phyloP scores from a whole-genome alignment of 2,113 vertebrate species.

The Saimiri boliviensis region DNA sequence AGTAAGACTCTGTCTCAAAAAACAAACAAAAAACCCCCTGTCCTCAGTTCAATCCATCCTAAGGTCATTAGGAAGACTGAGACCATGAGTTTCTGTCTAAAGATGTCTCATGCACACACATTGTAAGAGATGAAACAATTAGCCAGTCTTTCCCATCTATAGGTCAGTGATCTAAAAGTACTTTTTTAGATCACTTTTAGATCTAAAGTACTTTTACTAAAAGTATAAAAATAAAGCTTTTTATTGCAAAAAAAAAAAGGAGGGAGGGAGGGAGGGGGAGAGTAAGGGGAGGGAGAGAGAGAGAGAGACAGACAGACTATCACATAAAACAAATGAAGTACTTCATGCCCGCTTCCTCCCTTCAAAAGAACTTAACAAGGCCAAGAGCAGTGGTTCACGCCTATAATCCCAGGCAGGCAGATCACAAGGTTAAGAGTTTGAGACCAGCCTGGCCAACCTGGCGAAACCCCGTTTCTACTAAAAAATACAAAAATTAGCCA shows the following conservation, averaged over 20 bases:
- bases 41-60: background rate
- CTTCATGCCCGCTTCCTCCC: background rate
- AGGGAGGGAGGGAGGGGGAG: too few species aligned
- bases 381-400: too few species aligned
- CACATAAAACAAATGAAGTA: background rate
- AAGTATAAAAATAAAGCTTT: slow-evolving; percentile 23
- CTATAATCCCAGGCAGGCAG: too few species aligned
- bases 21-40: too few species aligned
- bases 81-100: background rate
- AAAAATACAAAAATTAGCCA: too few species aligned
- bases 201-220: background rate
- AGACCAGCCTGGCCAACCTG: too few species aligned
- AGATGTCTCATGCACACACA: background rate
- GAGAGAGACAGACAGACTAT: background rate
- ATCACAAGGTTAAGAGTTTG: too few species aligned
- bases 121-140: background rate
- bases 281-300: too few species aligned
- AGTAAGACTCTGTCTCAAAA: too few species aligned
- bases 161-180: background rate
- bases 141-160: background rate
- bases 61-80: background rate
- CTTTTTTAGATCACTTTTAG: too few species aligned
- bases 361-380: background rate
- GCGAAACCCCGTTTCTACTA: too few species aligned
- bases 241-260: background rate